Percentiles rank a stretch among this genome's conserved stretches.
phyloP scores from a whole-genome alignment of 2,113 vertebrate genomes.

The Bos javanicus region DNA sequence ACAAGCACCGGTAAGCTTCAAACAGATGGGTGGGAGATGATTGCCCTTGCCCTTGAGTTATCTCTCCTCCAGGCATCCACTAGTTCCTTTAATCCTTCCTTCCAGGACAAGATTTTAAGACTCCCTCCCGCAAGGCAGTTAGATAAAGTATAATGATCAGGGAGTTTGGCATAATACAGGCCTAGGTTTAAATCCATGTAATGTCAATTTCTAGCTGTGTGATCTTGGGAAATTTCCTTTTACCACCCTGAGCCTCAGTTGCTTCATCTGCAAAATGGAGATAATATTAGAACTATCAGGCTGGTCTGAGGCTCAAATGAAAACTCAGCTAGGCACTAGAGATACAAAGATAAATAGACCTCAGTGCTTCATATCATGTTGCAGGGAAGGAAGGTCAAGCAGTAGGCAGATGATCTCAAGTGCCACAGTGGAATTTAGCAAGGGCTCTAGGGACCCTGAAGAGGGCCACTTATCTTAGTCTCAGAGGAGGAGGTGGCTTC shows the following conservation, averaged over 20 bases:
- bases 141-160: background rate
- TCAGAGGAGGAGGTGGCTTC: constrained; percentile 7
- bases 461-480: constrained; percentile 4
- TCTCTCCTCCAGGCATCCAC: background rate
- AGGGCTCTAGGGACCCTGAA: constrained; percentile 16
- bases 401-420: constrained; percentile 28
- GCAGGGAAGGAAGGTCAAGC: background rate
- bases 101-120: background rate
- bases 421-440: constrained; percentile 6
- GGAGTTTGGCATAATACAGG: background rate
- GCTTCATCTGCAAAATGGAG: background rate
- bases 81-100: constrained; percentile 13
- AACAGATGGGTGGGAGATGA: constrained; percentile 3
- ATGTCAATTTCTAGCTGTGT: background rate
- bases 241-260: background rate
- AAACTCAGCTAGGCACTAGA: background rate
- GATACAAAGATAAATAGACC: background rate
- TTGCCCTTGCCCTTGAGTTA: background rate
- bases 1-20: constrained; percentile 50
- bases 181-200: background rate
- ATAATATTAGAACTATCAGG: background rate
- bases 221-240: background rate
- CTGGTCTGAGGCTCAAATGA: background rate
- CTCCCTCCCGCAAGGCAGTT: background rate
- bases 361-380: constrained; percentile 6